Percentiles rank a stretch among this genome's conserved stretches.
Conservation (phyloP, 2,113 vertebrate species). For the Cheirogaleus medius region DNA sequence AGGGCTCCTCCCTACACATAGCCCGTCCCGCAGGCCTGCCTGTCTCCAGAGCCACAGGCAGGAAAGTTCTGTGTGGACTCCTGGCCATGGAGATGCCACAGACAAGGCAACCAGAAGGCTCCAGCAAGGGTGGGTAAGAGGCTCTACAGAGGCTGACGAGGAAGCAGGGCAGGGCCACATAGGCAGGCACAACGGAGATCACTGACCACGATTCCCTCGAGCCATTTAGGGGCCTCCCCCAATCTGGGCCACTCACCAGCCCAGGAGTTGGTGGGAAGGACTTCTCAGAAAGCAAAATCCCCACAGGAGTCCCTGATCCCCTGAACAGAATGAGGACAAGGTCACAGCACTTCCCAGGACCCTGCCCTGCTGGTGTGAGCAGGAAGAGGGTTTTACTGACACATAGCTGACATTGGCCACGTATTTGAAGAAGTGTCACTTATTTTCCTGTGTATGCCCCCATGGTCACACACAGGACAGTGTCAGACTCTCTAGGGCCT, state of each 20-base stretch:
- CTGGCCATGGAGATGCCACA: no score
- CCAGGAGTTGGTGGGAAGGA: background rate
- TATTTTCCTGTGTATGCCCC: background rate
- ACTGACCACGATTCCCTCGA: background rate
- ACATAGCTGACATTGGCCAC: background rate
- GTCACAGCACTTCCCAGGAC: background rate
- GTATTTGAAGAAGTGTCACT: no score
- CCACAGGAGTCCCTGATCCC: accelerated
- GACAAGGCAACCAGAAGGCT: no score
- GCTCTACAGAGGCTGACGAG: background rate
- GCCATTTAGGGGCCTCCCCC: background rate
- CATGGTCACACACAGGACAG: no score
- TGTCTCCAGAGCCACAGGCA: no score
- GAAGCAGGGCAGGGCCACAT: background rate
- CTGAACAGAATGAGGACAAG: background rate
- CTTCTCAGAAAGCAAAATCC: background rate
- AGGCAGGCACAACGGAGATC: background rate
- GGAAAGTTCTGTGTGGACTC: no score
- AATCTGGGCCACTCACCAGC: background rate
- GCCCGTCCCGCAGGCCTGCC: no score
- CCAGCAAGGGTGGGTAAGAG: background rate
- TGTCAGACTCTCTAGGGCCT: background rate
- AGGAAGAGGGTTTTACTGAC: no score
- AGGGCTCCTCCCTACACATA: no score
- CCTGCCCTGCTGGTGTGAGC: accelerated